Conservation (phyloP, 2,888 invertebrate species). For the Drosophila rubida region DNA sequence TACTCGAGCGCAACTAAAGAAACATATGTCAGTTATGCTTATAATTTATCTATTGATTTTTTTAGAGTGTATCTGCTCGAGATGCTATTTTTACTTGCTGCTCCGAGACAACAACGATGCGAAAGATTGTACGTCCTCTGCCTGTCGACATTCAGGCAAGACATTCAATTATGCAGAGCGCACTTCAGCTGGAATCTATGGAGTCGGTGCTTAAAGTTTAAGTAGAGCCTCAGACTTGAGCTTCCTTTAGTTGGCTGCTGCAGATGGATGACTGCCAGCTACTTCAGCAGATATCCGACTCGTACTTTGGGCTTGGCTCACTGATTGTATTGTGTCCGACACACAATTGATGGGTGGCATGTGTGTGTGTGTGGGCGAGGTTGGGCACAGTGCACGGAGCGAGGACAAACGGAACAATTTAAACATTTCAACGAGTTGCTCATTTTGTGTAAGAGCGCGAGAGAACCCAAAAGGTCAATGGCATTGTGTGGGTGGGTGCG, state of each 20-base stretch:
- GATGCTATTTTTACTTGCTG: not conserved
- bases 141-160: constrained; percentile 16
- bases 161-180: constrained; percentile 25
- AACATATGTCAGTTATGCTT: not conserved
- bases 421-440: constrained; percentile 27
- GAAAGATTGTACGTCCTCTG: constrained; percentile 1
- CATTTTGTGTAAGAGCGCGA: constrained; percentile 3
- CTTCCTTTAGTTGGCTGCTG: constrained; percentile 11
- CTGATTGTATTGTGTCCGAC: constrained; percentile 12
- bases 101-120: not conserved
- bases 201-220: constrained; percentile 15
- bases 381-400: constrained; percentile 3
- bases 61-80: too few relatives aligned
- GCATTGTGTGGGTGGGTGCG: constrained; percentile 15
- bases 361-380: constrained; percentile 11
- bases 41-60: not conserved
- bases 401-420: constrained; percentile 20
- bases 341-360: constrained; percentile 17
- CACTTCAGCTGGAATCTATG: constrained; percentile 13
- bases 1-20: not conserved
- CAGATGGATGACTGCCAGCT: constrained; percentile 19
- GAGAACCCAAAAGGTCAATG: constrained; percentile 23
- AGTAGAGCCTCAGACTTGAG: constrained; percentile 13
- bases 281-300: constrained; percentile 18
- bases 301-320: constrained; percentile 24